Evolutionary conservation across 2,888 invertebrate species (phyloP).

Genomic region (Thalpophila matura): DNA sequence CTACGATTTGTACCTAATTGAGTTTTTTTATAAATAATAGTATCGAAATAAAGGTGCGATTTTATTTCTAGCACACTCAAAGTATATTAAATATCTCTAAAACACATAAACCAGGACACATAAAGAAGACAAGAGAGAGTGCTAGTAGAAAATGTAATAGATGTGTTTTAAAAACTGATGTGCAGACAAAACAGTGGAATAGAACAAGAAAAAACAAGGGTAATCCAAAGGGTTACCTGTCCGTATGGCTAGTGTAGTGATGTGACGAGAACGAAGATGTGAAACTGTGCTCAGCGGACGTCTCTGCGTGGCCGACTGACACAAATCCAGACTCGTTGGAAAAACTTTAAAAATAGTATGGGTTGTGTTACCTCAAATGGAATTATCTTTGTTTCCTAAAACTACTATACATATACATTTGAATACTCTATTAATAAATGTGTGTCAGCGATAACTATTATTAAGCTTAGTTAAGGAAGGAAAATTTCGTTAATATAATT

Average conservation of each 20-base stretch:
- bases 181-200: slow-evolving; percentile 54
- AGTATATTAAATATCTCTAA: slow-evolving; percentile 58
- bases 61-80: slow-evolving; percentile 25
- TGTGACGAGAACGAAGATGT: slow-evolving; percentile 86
- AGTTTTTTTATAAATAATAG: too few species aligned
- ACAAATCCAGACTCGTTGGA: slow-evolving; percentile 90
- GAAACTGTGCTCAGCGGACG: slow-evolving; percentile 86
- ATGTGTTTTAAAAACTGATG: slow-evolving; percentile 44
- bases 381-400: not conserved
- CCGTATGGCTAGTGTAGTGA: slow-evolving; percentile 86
- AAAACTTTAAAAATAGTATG: slow-evolving; percentile 76
- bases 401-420: slow-evolving; percentile 3
- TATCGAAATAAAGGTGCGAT: too few species aligned
- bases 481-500: slow-evolving; percentile 26
- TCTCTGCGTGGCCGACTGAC: slow-evolving; percentile 87
- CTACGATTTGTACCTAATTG: too few species aligned
- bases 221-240: slow-evolving; percentile 77
- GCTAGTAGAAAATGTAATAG: slow-evolving; percentile 40
- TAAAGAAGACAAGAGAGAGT: slow-evolving; percentile 46
- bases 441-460: slow-evolving; percentile 4
- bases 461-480: slow-evolving; percentile 12
- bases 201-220: slow-evolving; percentile 51
- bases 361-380: slow-evolving; percentile 8
- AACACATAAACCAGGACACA: slow-evolving; percentile 51
- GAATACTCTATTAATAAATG: not conserved